Percentiles rank a stretch among this genome's conserved stretches.
phyloP scores from a whole-genome alignment of 2,113 vertebrate genomes.

The Plecturocebus donacophilus region DNA sequence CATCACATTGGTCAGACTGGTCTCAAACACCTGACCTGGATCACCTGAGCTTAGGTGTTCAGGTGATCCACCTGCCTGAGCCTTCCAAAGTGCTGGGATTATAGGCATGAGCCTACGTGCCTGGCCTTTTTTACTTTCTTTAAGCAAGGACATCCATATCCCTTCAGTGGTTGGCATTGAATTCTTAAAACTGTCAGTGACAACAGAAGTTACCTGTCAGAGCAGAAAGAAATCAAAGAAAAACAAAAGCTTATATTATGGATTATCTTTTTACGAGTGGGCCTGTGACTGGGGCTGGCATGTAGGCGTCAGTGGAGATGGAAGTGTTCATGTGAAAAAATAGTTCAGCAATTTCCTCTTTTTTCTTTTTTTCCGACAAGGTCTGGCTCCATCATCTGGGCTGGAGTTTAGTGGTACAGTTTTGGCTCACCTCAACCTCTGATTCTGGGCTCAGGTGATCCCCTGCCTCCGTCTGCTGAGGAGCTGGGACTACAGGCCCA shows the following conservation, averaged over 20 bases:
- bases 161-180: neutral
- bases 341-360: neutral
- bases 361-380: neutral
- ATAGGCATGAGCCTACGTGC: no score
- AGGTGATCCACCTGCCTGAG: no score
- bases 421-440: no score
- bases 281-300: neutral
- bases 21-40: no score
- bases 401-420: no score
- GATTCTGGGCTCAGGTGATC: no score
- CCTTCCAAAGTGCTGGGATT: no score
- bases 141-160: neutral
- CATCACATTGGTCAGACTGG: no score
- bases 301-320: neutral
- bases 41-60: no score
- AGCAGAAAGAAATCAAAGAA: slow-evolving; percentile 7
- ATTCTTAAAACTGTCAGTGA: neutral
- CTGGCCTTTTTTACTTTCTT: neutral
- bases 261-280: neutral
- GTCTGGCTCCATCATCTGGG: no score
- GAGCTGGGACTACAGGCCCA: no score
- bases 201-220: neutral
- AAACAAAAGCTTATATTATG: neutral
- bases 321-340: neutral
- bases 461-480: no score